Percentiles rank a stretch among this genome's conserved stretches.
These are phyloP conservation scores for Cetonia aurata DNA, from an alignment of 2,888 invertebrate species.

Conservation along the genomic window DNA sequence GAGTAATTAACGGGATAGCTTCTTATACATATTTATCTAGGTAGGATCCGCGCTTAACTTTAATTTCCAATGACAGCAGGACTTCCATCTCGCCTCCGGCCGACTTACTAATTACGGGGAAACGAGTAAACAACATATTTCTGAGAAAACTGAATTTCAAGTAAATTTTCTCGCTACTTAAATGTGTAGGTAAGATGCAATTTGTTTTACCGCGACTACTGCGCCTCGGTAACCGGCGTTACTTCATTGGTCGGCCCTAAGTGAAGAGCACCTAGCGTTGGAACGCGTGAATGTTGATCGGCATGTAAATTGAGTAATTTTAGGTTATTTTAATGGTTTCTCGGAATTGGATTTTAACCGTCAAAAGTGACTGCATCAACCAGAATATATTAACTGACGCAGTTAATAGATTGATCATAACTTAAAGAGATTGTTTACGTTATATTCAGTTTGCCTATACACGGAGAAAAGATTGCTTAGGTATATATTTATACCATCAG, in stretches of 20 bases:
- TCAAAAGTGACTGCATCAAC: too few relatives aligned
- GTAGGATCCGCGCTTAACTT: slow-evolving; percentile 59
- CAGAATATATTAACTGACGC: too few relatives aligned
- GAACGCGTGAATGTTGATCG: slow-evolving; percentile 28
- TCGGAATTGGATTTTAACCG: slow-evolving; percentile 14
- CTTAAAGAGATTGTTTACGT: too few relatives aligned
- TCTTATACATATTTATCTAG: slow-evolving; percentile 61
- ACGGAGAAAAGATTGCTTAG: too few relatives aligned
- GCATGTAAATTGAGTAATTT: slow-evolving; percentile 35
- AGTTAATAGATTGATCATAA: too few relatives aligned
- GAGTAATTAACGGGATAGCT: slow-evolving; percentile 50
- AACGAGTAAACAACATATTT: slow-evolving; percentile 64
- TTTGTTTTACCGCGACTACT: slow-evolving; percentile 53
- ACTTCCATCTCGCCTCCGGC: slow-evolving; percentile 58
- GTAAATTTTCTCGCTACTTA: slow-evolving; percentile 62
- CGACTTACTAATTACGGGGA: slow-evolving; percentile 62
- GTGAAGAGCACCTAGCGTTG: slow-evolving; percentile 13
- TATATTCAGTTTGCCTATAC: too few relatives aligned
- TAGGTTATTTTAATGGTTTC: slow-evolving; percentile 16
- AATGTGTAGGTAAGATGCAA: slow-evolving; percentile 61
- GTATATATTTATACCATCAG: too few relatives aligned
- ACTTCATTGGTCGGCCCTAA: slow-evolving; percentile 28
- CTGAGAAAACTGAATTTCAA: slow-evolving; percentile 63
- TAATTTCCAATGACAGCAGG: slow-evolving; percentile 60
- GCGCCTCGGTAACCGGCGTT: slow-evolving; percentile 15